Conservation (phyloP, 2,888 invertebrate genomes). For the Himalopsyche anomala region DNA sequence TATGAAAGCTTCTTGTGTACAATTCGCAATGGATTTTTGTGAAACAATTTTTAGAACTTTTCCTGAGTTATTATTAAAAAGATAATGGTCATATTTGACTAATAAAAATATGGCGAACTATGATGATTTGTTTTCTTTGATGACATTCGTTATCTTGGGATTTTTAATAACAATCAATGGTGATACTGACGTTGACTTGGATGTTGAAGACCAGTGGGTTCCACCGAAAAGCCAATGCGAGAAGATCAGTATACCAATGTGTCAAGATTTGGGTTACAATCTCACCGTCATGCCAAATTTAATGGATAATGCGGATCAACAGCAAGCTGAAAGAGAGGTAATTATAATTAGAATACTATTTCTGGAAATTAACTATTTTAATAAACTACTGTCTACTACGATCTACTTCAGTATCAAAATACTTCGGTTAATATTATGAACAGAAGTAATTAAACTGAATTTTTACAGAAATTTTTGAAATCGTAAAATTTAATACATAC, state of each 20-base stretch:
- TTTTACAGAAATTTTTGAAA: no score
- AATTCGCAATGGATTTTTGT: neutral
- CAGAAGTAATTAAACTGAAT: no score
- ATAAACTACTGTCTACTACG: no score
- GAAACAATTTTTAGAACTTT: neutral
- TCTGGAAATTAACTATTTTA: no score
- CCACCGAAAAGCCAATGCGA: slow-evolving; percentile 80
- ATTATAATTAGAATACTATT: slow-evolving; percentile 67
- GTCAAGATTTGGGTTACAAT: slow-evolving; percentile 90
- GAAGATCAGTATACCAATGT: slow-evolving; percentile 86
- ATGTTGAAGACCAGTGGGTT: slow-evolving; percentile 70
- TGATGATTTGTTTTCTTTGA: neutral
- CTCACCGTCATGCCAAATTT: slow-evolving; percentile 92
- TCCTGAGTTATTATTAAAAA: neutral
- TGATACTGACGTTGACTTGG: slow-evolving; percentile 69
- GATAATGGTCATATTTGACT: neutral
- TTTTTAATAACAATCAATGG: slow-evolving; percentile 67
- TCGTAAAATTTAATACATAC: no score
- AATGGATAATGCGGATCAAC: slow-evolving; percentile 87
- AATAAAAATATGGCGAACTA: neutral
- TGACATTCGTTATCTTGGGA: slow-evolving; percentile 69
- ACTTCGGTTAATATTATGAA: no score
- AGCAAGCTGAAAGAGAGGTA: slow-evolving; percentile 88
- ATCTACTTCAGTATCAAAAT: no score
- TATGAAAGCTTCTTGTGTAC: neutral